Base-by-base conservation (phyloP, 2,113 vertebrate species). In the Salvelinus namaycush region DNA sequence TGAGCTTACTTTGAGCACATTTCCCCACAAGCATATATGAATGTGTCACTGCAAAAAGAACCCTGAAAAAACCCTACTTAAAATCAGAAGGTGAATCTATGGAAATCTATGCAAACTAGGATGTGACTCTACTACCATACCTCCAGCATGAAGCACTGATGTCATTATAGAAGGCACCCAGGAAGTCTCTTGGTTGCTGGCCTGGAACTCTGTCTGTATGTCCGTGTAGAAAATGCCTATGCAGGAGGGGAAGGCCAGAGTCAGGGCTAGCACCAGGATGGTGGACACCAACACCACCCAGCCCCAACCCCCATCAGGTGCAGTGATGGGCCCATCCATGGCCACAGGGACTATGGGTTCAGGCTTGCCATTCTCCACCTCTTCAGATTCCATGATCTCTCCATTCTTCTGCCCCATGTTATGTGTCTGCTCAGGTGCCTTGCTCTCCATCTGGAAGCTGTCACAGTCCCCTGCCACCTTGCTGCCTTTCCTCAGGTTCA, bases 111-210 rank as follows among this genome's bases (percentile, higher is more conserved):
- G 39, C 9, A 60, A 60, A n/a, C 57, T n/a, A n/a, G 14, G n/a
- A 20, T 60, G 57, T 16, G n/a, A 60, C 12, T 64, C 3, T 9
- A 34, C 5, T 59, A 68, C 75, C 51, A 16, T 85, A 99, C 97
- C 97, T 68, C 97, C 97, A 4, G 93, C 95, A 0, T 98, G 94
- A 48, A 98, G 91, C 84, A 93, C 91, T 0, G 97, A 94, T 0
- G 89, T 95, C 93, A 96, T 93, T 87, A 98, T 96, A 86, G 97
- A 97, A 0, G 97, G 96, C 80, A 98, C 95, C 97, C 96, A 99
- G 0, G 97, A 98, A 0, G 95, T 98, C 85, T 97, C 87, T 0
- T 96, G 97, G 81, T 97, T 98, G 92, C 90, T 92, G 78, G 96
- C 96, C 5, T 93, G 85, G 84, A 99, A 99, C 57, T 98, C 95